These are phyloP conservation scores for Hippocampus mohnikei DNA, from an alignment of 2,113 vertebrate genomes.

Conservation along the genomic window DNA sequence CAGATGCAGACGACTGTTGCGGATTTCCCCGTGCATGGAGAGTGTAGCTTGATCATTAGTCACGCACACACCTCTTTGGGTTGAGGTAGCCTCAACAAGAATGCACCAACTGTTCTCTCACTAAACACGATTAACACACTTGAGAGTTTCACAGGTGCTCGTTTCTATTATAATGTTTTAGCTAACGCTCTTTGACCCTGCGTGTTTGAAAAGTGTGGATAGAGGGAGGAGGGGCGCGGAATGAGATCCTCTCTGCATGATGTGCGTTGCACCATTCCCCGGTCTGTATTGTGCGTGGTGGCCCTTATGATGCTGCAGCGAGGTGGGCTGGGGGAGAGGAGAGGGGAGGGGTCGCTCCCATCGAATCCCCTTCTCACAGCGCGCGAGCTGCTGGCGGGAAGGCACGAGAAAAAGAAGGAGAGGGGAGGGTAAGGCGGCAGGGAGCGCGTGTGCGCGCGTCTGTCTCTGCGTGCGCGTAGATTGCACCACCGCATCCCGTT, in stretches of 20 bases:
- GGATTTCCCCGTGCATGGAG: constrained; percentile 29
- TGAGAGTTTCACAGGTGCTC: neutral
- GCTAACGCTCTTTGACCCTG: neutral
- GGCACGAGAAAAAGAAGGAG: constrained; percentile 45
- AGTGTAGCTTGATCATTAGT: neutral
- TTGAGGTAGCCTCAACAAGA: neutral
- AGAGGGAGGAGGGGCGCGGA: neutral
- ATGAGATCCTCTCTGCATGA: constrained; percentile 57
- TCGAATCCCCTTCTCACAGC: constrained; percentile 68
- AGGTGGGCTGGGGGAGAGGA: constrained; percentile 51
- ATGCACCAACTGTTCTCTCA: neutral
- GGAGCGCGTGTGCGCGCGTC: constrained; percentile 42
- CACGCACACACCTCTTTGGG: neutral
- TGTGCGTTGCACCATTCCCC: constrained; percentile 83
- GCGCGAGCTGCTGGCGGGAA: constrained; percentile 67
- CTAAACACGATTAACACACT: neutral
- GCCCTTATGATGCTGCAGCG: constrained; percentile 75
- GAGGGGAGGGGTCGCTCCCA: constrained; percentile 60
- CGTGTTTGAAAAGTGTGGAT: constrained; percentile 17
- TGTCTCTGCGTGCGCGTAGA: constrained; percentile 71
- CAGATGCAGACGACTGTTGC: constrained; percentile 45
- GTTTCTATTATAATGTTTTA: neutral
- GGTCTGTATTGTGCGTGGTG: constrained; percentile 68
- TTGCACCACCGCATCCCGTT: constrained; percentile 76
- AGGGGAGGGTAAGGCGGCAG: constrained; percentile 20